A percentile compares a stretch with the other conserved stretches of the same genome.
Conservation (phyloP, 2,797 vertebrate genomes). For the Erithacus rubecula region DNA sequence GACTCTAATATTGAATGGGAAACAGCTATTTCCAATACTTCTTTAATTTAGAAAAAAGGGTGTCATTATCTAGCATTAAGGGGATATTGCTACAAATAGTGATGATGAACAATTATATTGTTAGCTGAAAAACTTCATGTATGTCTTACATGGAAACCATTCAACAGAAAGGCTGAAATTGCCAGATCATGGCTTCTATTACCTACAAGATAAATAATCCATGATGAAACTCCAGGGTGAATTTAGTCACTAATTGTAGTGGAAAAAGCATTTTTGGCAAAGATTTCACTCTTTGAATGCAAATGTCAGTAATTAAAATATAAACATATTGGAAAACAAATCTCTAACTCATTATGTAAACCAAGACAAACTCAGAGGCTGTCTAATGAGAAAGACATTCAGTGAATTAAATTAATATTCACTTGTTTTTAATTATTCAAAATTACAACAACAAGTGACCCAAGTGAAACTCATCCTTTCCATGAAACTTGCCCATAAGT, state of each 20-base stretch:
- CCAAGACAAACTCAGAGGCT: background rate
- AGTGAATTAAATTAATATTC: background rate
- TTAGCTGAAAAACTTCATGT: background rate
- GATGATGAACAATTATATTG: background rate
- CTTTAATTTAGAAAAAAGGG: background rate
- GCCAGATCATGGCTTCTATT: background rate
- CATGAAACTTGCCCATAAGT: background rate
- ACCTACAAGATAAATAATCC: background rate
- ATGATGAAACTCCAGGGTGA: background rate
- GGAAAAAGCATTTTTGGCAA: background rate
- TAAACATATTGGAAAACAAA: background rate
- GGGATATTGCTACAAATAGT: background rate
- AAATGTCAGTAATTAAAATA: background rate
- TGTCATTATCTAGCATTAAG: background rate
- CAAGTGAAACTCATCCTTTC: background rate
- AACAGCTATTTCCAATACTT: background rate
- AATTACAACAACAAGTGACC: background rate
- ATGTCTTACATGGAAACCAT: background rate
- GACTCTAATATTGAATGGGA: background rate
- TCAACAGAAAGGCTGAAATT: background rate
- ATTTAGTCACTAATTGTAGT: background rate
- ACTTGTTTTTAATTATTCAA: conserved; percentile 3
- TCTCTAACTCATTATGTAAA: background rate
- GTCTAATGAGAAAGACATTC: background rate
- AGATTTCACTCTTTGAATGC: background rate